Conservation (phyloP, 2,113 vertebrate genomes). For the Xiphophorus maculatus region DNA sequence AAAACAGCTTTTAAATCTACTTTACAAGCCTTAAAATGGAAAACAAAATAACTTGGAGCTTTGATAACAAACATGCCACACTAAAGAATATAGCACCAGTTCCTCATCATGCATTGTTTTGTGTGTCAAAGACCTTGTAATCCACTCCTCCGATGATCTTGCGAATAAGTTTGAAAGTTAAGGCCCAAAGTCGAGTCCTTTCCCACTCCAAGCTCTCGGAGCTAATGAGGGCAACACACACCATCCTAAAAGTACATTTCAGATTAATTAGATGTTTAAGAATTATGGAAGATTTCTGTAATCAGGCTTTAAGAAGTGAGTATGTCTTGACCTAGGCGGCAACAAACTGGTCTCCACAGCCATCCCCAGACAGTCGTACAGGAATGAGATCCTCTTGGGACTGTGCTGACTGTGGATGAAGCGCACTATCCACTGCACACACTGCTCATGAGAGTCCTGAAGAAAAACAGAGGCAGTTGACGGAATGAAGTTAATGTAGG, state of each 20-base stretch:
- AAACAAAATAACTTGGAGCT: not conserved
- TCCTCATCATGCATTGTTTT: not conserved
- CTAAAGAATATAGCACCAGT: not conserved
- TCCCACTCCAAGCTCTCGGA: slow-evolving; percentile 96
- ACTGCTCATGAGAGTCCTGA: slow-evolving; percentile 97
- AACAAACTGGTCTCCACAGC: slow-evolving; percentile 94
- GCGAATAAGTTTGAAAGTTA: slow-evolving; percentile 93
- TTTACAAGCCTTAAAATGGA: not conserved
- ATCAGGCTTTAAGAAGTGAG: slow-evolving; percentile 9
- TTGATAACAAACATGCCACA: not conserved
- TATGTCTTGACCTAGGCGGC: slow-evolving; percentile 86
- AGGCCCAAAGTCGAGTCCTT: slow-evolving; percentile 94
- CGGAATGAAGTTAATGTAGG: not conserved
- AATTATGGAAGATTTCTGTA: not conserved
- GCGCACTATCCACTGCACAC: slow-evolving; percentile 96
- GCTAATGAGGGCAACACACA: slow-evolving; percentile 92
- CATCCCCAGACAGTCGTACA: slow-evolving; percentile 97
- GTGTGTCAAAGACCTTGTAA: slow-evolving; percentile 87
- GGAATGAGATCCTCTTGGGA: slow-evolving; percentile 97
- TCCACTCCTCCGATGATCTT: slow-evolving; percentile 99
- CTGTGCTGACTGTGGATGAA: slow-evolving; percentile 97
- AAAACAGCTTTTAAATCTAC: not conserved
- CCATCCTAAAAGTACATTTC: slow-evolving; percentile 82
- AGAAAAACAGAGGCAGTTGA: not conserved
- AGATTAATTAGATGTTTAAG: not conserved